Evolutionary conservation across 1,140 invertebrate genomes (phyloP).

Genomic region (Archegozetes longisetosus): DNA sequence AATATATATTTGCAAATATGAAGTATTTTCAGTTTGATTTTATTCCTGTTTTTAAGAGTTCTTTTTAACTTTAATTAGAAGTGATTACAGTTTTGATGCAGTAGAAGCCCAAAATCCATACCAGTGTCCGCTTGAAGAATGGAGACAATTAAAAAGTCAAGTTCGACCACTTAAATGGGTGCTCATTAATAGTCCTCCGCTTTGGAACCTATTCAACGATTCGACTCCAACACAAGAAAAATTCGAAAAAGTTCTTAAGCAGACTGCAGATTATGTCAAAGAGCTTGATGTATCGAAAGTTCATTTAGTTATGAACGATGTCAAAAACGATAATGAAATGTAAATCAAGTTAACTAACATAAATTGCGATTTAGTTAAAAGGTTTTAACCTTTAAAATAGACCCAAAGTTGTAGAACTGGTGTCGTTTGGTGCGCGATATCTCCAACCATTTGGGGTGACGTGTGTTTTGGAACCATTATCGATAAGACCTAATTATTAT

Average conservation of each 20-base stretch:
- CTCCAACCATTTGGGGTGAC: constrained; percentile 1
- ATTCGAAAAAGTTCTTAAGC: constrained; percentile 3
- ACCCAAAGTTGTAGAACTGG: background rate
- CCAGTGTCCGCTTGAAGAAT: constrained; percentile 7
- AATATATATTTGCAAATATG: background rate
- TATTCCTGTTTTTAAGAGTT: background rate
- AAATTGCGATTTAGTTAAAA: background rate
- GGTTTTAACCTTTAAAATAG: background rate
- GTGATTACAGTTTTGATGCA: constrained; percentile 8
- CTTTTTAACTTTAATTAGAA: background rate
- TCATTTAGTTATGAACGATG: constrained; percentile 11
- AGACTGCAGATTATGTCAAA: constrained; percentile 9
- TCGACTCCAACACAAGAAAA: constrained; percentile 5
- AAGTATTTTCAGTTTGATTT: background rate
- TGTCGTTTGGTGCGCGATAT: constrained; percentile 4
- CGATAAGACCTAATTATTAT: constrained; percentile 12
- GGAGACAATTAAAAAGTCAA: background rate
- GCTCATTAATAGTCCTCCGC: constrained; percentile 12
- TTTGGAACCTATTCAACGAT: background rate
- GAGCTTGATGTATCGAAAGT: constrained; percentile 12
- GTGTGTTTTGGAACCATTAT: constrained; percentile 15
- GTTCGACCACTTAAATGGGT: constrained; percentile 5
- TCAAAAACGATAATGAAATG: constrained; percentile 7
- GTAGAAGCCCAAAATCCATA: constrained; percentile 18
- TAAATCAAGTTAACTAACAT: background rate